A percentile compares a stretch with the other conserved stretches of the same genome.
phyloP scores from a whole-genome alignment of 2,888 invertebrate species.

The Beris chalybata region DNA sequence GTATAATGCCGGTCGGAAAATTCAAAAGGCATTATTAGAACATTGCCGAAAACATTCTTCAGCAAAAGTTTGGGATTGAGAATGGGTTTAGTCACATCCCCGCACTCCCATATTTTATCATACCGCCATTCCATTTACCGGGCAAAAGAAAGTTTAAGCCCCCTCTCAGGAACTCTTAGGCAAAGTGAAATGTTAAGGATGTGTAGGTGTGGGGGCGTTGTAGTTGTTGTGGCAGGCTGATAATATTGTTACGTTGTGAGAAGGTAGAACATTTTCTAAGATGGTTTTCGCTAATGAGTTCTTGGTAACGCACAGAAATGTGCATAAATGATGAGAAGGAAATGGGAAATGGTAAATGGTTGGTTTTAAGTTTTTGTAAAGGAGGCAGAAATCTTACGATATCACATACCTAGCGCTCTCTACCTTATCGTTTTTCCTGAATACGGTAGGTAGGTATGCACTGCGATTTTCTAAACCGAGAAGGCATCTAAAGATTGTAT shows the following conservation, averaged over 20 bases:
- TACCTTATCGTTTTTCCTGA: too few relatives aligned
- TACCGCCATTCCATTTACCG: neutral
- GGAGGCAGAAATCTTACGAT: too few relatives aligned
- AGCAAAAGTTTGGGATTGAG: neutral
- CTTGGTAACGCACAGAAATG: too few relatives aligned
- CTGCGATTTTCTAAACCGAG: too few relatives aligned
- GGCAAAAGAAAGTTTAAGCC: neutral
- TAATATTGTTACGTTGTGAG: neutral
- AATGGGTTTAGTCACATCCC: neutral
- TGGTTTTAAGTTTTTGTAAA: too few relatives aligned
- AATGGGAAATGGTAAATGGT: too few relatives aligned
- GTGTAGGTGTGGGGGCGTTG: neutral
- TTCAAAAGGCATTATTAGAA: constrained; percentile 8
- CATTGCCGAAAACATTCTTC: neutral
- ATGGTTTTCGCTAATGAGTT: constrained; percentile 9
- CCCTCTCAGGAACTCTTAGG: neutral
- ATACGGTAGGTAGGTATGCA: too few relatives aligned
- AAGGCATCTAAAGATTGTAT: too few relatives aligned
- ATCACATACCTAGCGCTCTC: too few relatives aligned
- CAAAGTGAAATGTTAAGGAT: neutral
- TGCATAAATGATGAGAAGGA: too few relatives aligned
- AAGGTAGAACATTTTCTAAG: neutral
- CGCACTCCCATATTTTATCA: too few relatives aligned
- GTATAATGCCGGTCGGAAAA: neutral
- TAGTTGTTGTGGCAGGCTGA: neutral